These are phyloP conservation scores for Mesoclemmys tuberculata DNA, from an alignment of 2,113 vertebrate genomes.

Conservation along the genomic window DNA sequence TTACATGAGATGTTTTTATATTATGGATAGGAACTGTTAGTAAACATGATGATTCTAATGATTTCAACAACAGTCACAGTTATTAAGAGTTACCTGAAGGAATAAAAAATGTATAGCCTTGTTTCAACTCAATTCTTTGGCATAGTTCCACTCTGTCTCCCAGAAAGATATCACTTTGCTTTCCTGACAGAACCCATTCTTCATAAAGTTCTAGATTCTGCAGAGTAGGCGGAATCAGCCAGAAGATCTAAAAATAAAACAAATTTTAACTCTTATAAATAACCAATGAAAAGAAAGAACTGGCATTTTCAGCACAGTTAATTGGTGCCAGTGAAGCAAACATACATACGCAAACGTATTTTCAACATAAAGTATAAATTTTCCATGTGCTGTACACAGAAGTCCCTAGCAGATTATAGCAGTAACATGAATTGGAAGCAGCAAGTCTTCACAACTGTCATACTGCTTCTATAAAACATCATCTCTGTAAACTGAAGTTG, in stretches of 20 bases:
- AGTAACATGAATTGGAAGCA: constrained; percentile 27
- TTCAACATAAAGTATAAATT: not conserved
- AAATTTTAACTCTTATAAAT: constrained; percentile 32
- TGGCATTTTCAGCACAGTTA: not conserved
- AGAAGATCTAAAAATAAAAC: constrained; percentile 89
- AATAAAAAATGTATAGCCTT: constrained; percentile 97
- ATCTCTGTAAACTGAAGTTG: constrained; percentile 5
- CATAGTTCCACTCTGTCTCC: constrained; percentile 94
- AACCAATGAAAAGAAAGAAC: not conserved
- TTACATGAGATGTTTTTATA: not conserved
- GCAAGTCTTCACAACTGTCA: constrained; percentile 32
- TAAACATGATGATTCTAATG: not conserved
- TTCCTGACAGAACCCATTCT: constrained; percentile 97
- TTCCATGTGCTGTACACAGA: not conserved
- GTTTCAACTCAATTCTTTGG: constrained; percentile 94
- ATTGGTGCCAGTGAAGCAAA: not conserved
- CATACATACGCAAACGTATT: rapidly evolving
- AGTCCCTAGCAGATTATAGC: constrained; percentile 3
- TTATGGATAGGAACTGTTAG: not conserved
- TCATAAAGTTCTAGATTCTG: constrained; percentile 96
- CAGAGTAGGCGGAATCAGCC: constrained; percentile 94
- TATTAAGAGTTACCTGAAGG: constrained; percentile 87
- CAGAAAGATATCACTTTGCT: constrained; percentile 96
- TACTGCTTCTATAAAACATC: constrained; percentile 27
- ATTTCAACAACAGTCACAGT: not conserved